Evolutionary conservation across 2,888 invertebrate genomes (phyloP), one percentile per base, ranked within the genome.

Genomic region (Geophilus truncorum): DNA sequence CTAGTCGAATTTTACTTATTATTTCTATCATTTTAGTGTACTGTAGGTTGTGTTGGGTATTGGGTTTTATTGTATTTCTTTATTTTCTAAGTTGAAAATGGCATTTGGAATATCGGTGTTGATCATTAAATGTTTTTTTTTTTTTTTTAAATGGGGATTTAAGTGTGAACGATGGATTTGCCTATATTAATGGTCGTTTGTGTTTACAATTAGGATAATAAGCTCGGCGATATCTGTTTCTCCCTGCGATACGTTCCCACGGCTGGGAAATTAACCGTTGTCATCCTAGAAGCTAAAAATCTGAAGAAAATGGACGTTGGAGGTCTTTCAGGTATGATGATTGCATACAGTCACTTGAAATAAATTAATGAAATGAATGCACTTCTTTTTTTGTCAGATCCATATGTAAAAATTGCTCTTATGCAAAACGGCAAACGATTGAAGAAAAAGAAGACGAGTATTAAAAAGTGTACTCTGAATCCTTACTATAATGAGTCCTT

Each of bases 401-500:
- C 97, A 0, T 97, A 96, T 87, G 95, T 97, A 81, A 97, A 97
- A 89, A 93, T 96, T 30, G 93, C 94, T 84, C 89, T 97, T 81
- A 90, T 96, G 84, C 94, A 94, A 85, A 93, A 94, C 87, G 94
- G 94, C 2, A 94, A 95, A 86, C 90, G 96, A 82, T 93, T 97
- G 84, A 96, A 96, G 88, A 96, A 96, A 89, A 94, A 95, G 87
- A 96, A 96, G 87, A 96, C 97, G 0, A 93, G 94, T 0, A 95
- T 96, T 0, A 93, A 94, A 87, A 92, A 93, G 86, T 93, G 93
- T 84, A 95, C 94, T 0, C 89, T 96, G 0, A 92, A 91, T 86
- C 96, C 97, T 0, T 93, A 96, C 0, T 97, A 95, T 88, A 97
- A 97, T 86, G 97, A 97, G 86, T 95, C 96, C 0, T 89, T 97